phyloP scores from a whole-genome alignment of 53 echinoderm and acorn worm genomes.

The Zoroaster sp. region DNA sequence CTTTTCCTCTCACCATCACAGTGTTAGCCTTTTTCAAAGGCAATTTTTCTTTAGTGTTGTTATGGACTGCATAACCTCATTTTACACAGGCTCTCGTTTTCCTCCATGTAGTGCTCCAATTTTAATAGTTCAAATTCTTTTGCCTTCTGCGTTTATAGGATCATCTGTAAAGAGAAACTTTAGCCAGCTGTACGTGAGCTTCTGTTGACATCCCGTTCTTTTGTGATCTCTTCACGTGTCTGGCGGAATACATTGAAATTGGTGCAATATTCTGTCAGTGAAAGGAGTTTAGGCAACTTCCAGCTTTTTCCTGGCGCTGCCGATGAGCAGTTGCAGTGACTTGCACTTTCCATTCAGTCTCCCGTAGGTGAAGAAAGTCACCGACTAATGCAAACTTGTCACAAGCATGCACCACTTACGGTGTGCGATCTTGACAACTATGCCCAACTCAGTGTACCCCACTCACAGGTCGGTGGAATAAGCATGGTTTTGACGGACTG shows the following conservation, averaged over 20 bases:
- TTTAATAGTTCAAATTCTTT: neutral
- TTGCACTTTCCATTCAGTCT: no score
- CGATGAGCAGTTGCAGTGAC: slow-evolving; percentile 42
- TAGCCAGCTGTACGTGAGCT: no score
- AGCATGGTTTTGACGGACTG: neutral
- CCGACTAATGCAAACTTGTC: no score
- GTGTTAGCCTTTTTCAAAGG: neutral
- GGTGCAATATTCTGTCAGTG: no score
- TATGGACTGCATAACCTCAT: slow-evolving; percentile 25
- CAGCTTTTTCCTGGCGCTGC: neutral
- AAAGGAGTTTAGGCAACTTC: neutral
- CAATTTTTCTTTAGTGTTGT: slow-evolving; percentile 38
- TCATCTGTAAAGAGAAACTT: no score
- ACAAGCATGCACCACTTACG: neutral
- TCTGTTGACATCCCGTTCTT: no score
- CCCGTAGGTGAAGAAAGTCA: no score
- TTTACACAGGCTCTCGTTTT: slow-evolving; percentile 1
- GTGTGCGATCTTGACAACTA: neutral
- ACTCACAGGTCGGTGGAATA: slow-evolving; percentile 8
- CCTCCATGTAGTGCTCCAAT: neutral
- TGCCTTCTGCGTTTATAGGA: no score
- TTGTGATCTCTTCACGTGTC: neutral
- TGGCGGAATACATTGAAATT: no score
- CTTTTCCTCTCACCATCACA: slow-evolving; percentile 53
- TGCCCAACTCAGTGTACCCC: slow-evolving; percentile 12